A percentile compares a stretch with the other conserved stretches of the same genome.
Conservation (phyloP, 2,888 invertebrate genomes). For the Drosophila borealis region DNA sequence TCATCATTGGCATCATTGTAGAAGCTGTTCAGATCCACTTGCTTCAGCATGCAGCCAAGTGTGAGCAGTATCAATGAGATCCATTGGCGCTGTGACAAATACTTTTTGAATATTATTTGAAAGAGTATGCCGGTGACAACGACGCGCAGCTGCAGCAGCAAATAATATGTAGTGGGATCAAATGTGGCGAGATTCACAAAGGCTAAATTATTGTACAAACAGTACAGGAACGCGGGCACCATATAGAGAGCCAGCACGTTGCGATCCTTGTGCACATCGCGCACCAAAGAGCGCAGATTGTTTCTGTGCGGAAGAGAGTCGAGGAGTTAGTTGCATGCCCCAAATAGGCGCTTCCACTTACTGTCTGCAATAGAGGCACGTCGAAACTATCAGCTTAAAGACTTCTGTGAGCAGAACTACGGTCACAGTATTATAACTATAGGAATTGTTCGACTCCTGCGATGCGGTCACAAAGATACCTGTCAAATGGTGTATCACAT, state of each 20-base stretch:
- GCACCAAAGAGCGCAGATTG: conserved; percentile 69
- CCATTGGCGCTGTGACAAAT: conserved; percentile 93
- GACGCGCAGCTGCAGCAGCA: conserved; percentile 95
- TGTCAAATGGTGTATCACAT: conserved; percentile 83
- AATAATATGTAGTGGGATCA: conserved; percentile 97
- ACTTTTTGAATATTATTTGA: conserved; percentile 94
- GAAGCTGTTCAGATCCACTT: conserved; percentile 87
- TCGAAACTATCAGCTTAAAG: conserved; percentile 91
- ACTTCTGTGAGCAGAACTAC: conserved; percentile 96
- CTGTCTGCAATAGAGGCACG: conserved; percentile 90
- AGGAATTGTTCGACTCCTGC: conserved; percentile 91
- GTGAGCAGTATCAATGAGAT: conserved; percentile 94
- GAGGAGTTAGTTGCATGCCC: conserved; percentile 1
- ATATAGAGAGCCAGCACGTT: conserved; percentile 92
- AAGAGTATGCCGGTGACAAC: conserved; percentile 95
- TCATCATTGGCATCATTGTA: conserved; percentile 76
- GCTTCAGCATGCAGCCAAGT: conserved; percentile 95
- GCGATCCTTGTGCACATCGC: conserved; percentile 86
- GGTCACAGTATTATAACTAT: conserved; percentile 94
- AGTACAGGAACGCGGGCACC: conserved; percentile 95
- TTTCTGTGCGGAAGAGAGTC: conserved; percentile 46
- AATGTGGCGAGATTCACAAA: conserved; percentile 95
- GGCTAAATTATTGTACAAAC: conserved; percentile 96
- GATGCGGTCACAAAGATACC: conserved; percentile 96
- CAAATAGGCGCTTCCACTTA: conserved; percentile 82